Conservation (phyloP, 2,113 vertebrate genomes). For the Phrynosoma blainvillii region DNA sequence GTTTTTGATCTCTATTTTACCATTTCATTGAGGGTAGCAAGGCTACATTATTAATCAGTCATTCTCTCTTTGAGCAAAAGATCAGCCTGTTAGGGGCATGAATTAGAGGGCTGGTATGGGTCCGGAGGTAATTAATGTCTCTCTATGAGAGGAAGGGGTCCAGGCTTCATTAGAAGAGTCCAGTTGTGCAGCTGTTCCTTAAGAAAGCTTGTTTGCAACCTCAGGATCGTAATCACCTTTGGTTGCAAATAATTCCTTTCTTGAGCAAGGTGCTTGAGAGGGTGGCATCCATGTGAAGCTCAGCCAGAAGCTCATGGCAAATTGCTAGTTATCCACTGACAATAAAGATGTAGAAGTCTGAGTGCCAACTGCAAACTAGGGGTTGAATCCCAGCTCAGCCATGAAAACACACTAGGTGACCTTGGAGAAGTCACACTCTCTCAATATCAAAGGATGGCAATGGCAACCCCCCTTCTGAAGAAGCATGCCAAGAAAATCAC, state of each 20-base stretch:
- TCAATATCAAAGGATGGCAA: too few relatives aligned
- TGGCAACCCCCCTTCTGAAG: too few relatives aligned
- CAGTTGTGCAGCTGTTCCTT: background rate
- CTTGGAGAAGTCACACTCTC: too few relatives aligned
- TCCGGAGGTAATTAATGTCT: background rate
- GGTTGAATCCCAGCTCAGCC: too few relatives aligned
- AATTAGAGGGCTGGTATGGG: background rate
- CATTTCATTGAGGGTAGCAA: conserved; percentile 13
- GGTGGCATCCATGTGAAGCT: background rate
- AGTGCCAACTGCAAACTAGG: too few relatives aligned
- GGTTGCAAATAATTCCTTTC: background rate
- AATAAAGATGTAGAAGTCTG: background rate
- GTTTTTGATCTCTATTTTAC: conserved; percentile 13
- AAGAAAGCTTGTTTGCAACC: background rate
- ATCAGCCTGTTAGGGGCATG: background rate
- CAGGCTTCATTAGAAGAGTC: background rate
- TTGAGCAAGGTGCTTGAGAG: background rate
- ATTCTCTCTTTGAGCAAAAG: conserved; percentile 1
- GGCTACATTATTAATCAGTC: conserved; percentile 24
- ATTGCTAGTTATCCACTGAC: background rate
- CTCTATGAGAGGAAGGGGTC: background rate
- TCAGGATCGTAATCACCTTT: background rate
- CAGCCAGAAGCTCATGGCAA: background rate
- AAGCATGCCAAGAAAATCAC: too few relatives aligned
- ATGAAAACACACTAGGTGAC: too few relatives aligned